Evolutionary conservation across 2,888 invertebrate genomes (phyloP).

Genomic region (Odontomyia ornata): DNA sequence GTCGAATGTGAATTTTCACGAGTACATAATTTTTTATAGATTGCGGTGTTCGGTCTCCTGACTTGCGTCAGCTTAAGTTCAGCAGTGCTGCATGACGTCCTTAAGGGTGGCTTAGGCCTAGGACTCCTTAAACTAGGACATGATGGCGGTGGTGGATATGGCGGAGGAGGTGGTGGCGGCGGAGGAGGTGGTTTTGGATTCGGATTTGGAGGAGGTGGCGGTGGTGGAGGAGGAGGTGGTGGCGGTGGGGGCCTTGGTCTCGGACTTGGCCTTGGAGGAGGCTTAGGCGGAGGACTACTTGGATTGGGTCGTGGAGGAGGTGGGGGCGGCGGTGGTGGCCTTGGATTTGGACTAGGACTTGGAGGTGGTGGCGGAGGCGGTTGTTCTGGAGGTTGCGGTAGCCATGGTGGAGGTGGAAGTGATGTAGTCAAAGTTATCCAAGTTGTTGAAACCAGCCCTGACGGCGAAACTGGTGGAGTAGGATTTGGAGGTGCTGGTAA

Average conservation of each 20-base stretch:
- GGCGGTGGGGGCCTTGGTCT: constrained; percentile 3
- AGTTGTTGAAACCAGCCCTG: constrained; percentile 6
- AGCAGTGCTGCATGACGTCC: constrained; percentile 9
- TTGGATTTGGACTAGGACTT: neutral
- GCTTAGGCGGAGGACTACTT: neutral
- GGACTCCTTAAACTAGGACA: constrained; percentile 2
- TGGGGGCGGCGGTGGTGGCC: constrained; percentile 10
- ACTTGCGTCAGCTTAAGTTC: constrained; percentile 19
- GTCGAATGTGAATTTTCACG: neutral
- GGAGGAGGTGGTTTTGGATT: neutral
- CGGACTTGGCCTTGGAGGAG: constrained; percentile 5
- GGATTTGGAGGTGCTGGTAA: neutral
- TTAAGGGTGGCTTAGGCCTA: constrained; percentile 22
- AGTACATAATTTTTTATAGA: constrained; percentile 8
- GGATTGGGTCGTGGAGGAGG: neutral
- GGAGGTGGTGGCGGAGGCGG: neutral
- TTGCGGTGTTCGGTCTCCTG: neutral
- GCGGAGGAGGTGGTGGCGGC: neutral
- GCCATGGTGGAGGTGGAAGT: neutral
- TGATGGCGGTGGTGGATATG: neutral
- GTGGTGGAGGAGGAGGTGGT: neutral
- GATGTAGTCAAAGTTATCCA: constrained; percentile 8
- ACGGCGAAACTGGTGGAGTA: neutral
- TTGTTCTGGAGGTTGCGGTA: constrained; percentile 4
- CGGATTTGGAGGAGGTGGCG: constrained; percentile 11